phyloP scores from a whole-genome alignment of 2,888 invertebrate species.

The Cheilosia variabilis region DNA sequence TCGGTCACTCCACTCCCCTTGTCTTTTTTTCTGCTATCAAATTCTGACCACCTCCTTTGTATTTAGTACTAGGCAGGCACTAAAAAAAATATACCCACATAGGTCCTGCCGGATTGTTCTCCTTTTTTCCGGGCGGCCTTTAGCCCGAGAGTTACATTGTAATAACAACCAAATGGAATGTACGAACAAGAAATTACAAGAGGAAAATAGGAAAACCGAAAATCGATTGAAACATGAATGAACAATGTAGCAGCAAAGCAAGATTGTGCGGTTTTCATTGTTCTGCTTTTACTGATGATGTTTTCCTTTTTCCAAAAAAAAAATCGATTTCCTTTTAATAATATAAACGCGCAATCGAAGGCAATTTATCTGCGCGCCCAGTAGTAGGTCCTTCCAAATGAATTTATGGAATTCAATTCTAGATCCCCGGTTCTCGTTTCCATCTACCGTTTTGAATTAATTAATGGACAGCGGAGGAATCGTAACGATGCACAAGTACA shows the following conservation, averaged over 20 bases:
- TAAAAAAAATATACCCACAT: constrained; percentile 27
- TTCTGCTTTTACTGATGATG: constrained; percentile 47
- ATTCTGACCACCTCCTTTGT: constrained; percentile 8
- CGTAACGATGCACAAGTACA: constrained; percentile 25
- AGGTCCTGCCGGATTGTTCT: constrained; percentile 23
- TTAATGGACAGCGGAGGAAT: constrained; percentile 60
- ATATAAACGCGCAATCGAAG: constrained; percentile 73
- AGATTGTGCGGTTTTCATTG: constrained; percentile 74
- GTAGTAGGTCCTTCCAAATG: constrained; percentile 47
- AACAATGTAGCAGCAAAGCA: constrained; percentile 68
- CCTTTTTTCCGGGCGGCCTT: constrained; percentile 48
- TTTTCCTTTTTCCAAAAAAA: constrained; percentile 39
- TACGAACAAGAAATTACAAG: constrained; percentile 70
- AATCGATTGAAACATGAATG: constrained; percentile 69
- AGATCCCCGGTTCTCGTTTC: constrained; percentile 33
- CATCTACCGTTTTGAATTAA: constrained; percentile 64
- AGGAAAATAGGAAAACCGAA: constrained; percentile 37
- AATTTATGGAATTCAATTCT: constrained; percentile 75
- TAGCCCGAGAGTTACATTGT: constrained; percentile 60
- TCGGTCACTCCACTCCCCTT: neutral
- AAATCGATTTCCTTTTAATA: constrained; percentile 74
- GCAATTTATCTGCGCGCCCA: constrained; percentile 70
- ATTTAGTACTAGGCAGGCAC: constrained; percentile 25
- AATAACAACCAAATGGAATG: constrained; percentile 67
- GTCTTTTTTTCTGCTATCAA: constrained; percentile 20